Conservation (phyloP, 23 tunicate species). For the Ciona savignyi region DNA sequence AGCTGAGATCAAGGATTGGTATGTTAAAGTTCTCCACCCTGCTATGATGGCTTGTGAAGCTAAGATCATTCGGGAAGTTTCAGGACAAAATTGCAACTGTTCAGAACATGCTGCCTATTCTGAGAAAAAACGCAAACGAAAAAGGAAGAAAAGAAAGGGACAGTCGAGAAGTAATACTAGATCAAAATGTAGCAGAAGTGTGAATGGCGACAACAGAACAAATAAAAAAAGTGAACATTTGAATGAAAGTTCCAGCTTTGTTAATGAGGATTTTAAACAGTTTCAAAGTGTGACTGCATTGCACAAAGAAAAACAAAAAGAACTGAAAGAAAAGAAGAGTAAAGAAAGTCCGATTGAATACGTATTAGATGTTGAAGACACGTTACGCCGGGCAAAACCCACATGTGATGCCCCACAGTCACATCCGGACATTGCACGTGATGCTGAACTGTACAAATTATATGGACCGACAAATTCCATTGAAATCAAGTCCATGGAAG, state of each 20-base stretch:
- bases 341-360: neutral
- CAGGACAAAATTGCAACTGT: neutral
- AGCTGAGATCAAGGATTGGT: neutral
- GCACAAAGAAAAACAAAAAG: neutral
- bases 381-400: neutral
- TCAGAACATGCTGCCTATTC: neutral
- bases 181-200: neutral
- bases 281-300: neutral
- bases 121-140: neutral
- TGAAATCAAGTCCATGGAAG: neutral
- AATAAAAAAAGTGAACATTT: neutral
- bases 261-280: neutral
- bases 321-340: neutral
- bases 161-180: no score
- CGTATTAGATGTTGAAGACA: neutral
- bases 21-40: neutral
- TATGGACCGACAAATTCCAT: neutral
- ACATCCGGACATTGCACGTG: neutral
- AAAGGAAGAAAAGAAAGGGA: neutral
- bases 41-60: neutral
- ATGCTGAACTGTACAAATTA: neutral
- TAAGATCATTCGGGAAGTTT: neutral
- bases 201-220: no score
- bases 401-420: neutral
- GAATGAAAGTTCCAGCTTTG: neutral